A percentile compares a stretch with the other conserved stretches of the same genome.
phyloP scores from a whole-genome alignment of 2,797 vertebrate genomes.

The Dicrostonyx torquatus region DNA sequence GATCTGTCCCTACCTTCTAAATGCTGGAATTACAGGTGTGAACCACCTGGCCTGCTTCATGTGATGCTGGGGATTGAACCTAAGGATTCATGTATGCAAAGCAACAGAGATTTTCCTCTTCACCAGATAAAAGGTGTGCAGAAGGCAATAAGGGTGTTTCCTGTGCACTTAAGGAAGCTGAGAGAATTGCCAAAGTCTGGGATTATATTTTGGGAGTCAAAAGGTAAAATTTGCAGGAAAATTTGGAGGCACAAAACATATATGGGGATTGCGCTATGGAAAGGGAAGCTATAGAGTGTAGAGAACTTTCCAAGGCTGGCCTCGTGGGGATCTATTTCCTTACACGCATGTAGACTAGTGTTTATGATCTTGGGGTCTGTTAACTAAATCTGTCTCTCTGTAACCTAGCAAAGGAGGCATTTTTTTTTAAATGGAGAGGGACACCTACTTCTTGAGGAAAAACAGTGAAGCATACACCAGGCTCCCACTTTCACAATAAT shows the following conservation, averaged over 20 bases:
- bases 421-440: conserved; percentile 41
- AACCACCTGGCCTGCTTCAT: background rate
- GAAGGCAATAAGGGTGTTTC: conserved; percentile 31
- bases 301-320: conserved; percentile 40
- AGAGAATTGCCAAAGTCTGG: conserved; percentile 19
- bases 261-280: background rate
- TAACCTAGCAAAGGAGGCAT: conserved; percentile 35
- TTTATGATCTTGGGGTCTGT: conserved; percentile 50
- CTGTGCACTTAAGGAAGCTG: conserved; percentile 19
- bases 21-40: background rate
- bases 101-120: background rate
- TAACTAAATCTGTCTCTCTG: conserved; percentile 51
- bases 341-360: conserved; percentile 31
- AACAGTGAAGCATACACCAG: conserved; percentile 38
- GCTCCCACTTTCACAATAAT: conserved; percentile 44
- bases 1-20: background rate
- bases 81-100: background rate
- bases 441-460: background rate
- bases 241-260: conserved; percentile 37
- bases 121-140: background rate
- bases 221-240: conserved; percentile 30
- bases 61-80: background rate
- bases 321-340: conserved; percentile 21
- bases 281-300: conserved; percentile 20
- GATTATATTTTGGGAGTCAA: conserved; percentile 21